phyloP scores from a whole-genome alignment of 2,888 invertebrate genomes.

The Cantharis nigra region DNA sequence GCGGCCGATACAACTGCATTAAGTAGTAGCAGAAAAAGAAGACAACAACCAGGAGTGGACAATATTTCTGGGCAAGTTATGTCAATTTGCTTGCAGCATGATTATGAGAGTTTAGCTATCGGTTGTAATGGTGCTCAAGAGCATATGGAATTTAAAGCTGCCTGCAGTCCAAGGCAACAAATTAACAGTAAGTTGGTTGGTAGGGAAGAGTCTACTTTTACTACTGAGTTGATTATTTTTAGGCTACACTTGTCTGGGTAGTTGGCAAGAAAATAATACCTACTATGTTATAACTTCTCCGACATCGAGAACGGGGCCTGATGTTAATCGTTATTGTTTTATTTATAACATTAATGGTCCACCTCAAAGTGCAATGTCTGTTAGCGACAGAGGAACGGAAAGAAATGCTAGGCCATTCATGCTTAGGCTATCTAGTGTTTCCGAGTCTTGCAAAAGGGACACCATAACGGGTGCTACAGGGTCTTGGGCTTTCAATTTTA shows the following conservation, averaged over 20 bases:
- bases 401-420: slow-evolving; percentile 45
- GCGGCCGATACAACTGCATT: slow-evolving; percentile 50
- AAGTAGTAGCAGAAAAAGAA: slow-evolving; percentile 55
- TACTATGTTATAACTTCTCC: slow-evolving; percentile 73
- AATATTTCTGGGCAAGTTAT: slow-evolving; percentile 22
- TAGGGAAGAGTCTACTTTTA: not conserved
- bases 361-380: slow-evolving; percentile 15
- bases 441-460: slow-evolving; percentile 63
- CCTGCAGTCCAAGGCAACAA: slow-evolving; percentile 50
- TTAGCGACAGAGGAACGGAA: slow-evolving; percentile 5
- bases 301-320: slow-evolving; percentile 56
- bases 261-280: slow-evolving; percentile 68
- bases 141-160: slow-evolving; percentile 65
- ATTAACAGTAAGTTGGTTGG: slow-evolving; percentile 57
- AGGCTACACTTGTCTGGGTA: slow-evolving; percentile 76
- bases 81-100: slow-evolving; percentile 58
- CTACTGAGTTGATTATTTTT: not conserved
- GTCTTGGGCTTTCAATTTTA: slow-evolving; percentile 69
- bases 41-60: slow-evolving; percentile 55
- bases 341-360: slow-evolving; percentile 59
- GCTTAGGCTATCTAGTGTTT: slow-evolving; percentile 59
- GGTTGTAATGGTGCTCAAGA: slow-evolving; percentile 64
- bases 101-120: slow-evolving; percentile 62
- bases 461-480: slow-evolving; percentile 60
- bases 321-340: slow-evolving; percentile 65